Conservation (phyloP, 2,113 vertebrate genomes). For the Silurus glanis region DNA sequence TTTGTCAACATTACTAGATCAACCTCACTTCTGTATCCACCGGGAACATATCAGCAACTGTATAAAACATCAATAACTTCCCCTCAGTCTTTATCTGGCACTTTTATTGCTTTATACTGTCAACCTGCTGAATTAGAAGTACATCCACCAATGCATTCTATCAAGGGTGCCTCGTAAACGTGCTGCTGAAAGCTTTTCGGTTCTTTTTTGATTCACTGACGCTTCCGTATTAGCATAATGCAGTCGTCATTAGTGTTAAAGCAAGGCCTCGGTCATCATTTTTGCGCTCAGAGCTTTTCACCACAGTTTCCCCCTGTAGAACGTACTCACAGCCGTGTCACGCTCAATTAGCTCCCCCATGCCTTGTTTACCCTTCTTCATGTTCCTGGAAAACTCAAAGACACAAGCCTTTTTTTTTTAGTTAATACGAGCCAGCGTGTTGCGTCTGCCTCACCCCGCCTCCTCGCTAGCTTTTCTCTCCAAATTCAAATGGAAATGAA, state of each 20-base stretch:
- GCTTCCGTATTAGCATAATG: slow-evolving; percentile 43
- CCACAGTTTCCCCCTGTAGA: slow-evolving; percentile 51
- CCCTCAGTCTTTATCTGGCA: slow-evolving; percentile 30
- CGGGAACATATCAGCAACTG: slow-evolving; percentile 1
- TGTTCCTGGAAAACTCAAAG: slow-evolving; percentile 61
- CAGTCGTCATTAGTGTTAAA: slow-evolving; percentile 36
- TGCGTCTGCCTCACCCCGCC: slow-evolving; percentile 35
- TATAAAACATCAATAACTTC: slow-evolving; percentile 16
- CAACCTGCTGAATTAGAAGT: slow-evolving; percentile 19
- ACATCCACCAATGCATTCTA: not conserved
- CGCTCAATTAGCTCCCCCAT: slow-evolving; percentile 65
- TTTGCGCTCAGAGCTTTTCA: slow-evolving; percentile 34
- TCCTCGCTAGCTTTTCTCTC: slow-evolving; percentile 50
- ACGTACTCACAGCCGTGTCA: slow-evolving; percentile 60
- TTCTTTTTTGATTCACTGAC: slow-evolving; percentile 1
- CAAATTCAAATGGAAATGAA: slow-evolving; percentile 73
- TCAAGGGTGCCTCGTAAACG: slow-evolving; percentile 28
- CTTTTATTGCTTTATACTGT: slow-evolving; percentile 15
- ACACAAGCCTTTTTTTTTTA: slow-evolving; percentile 56
- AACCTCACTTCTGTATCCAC: not conserved
- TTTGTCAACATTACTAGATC: not conserved
- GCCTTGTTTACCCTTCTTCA: slow-evolving; percentile 61
- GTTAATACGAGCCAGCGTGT: slow-evolving; percentile 54
- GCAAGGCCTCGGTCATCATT: slow-evolving; percentile 20
- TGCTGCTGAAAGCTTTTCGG: not conserved